Percentiles rank a stretch among this genome's conserved stretches.
Conservation (phyloP, 1,140 invertebrate genomes). For the Monochamus saltuarius region DNA sequence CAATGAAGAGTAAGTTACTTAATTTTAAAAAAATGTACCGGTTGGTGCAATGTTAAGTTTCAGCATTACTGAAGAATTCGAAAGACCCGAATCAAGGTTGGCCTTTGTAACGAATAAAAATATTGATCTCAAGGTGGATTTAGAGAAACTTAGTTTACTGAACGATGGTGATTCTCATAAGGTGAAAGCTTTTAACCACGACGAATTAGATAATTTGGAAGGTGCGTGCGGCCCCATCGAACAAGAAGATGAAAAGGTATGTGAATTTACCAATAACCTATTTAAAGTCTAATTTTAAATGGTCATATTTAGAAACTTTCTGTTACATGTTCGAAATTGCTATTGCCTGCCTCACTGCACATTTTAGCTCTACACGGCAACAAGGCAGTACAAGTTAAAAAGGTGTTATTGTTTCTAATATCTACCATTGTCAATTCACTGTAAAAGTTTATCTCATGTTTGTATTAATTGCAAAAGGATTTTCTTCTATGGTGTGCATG, state of each 20-base stretch:
- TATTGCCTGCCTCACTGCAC: too few relatives aligned
- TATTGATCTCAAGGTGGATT: conserved; percentile 43
- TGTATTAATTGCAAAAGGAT: too few relatives aligned
- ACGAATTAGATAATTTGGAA: conserved; percentile 25
- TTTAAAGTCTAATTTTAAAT: too few relatives aligned
- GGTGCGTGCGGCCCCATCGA: conserved; percentile 32
- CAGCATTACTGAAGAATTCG: conserved; percentile 48
- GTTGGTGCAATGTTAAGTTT: not conserved
- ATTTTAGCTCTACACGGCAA: too few relatives aligned
- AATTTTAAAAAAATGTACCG: too few relatives aligned
- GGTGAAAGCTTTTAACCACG: conserved; percentile 31
- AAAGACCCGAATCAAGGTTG: conserved; percentile 56
- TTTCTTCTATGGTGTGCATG: too few relatives aligned
- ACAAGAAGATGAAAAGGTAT: conserved; percentile 37
- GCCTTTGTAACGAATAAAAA: conserved; percentile 51
- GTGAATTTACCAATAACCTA: not conserved
- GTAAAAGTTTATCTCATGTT: too few relatives aligned
- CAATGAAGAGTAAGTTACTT: conserved; percentile 35
- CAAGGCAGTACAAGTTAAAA: too few relatives aligned
- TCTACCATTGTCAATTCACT: too few relatives aligned
- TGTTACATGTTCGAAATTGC: too few relatives aligned
- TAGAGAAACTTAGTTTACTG: conserved; percentile 46
- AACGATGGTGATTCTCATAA: conserved; percentile 42
- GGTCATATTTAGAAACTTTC: too few relatives aligned
- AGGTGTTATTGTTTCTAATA: too few relatives aligned